Base-by-base conservation (phyloP, 2,888 invertebrate genomes). In the Eupeodes latifasciatus region DNA sequence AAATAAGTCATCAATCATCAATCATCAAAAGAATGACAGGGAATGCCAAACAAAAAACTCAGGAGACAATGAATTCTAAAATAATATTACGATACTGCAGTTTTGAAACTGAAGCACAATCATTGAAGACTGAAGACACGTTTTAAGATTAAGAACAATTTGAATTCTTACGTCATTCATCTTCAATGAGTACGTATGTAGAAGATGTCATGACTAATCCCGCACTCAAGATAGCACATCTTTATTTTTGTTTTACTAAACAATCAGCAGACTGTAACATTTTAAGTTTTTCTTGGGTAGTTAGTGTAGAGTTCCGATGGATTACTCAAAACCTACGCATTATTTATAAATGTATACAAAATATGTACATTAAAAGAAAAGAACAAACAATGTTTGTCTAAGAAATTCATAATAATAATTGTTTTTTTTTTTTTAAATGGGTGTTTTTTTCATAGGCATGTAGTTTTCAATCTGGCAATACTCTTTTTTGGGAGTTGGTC, bases 281-380 rank as follows among this genome's bases (percentile, higher is more conserved):
- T 75, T 40, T 40, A 5, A 79, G 86, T 82, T 86, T 59, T 82
- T 86, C 71, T 82, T 69, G n/a, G 82, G 76, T 82, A 51, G 40
- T 64, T 85, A 47, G 67, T 7, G 27, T 27, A 27, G 27, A 53
- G 16, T 47, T 66, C 47, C 14, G 64, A 66, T 62, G 62, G 44
- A 66, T 44, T 64, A 61, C 34, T 55, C 44, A 71, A 74, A 80
- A 57, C 81, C 80, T 64, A 87, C 86, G 75, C 83, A 66, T n/a
- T 40, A 16, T 47, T 72, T 40, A 9, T 40, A 40, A 19, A 19
- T 19, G 19, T 19, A 5, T 5, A 7, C 2, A 7, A 40, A 40
- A 40, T 5, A 4, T 1, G 5, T 4, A 40, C 6, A 7, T 40
- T 40, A 40, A 5, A 40, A 40, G 40, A 40, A 40, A 40, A 40